Evolutionary conservation across 2,888 invertebrate genomes (phyloP).

Genomic region (Meta bourneti): DNA sequence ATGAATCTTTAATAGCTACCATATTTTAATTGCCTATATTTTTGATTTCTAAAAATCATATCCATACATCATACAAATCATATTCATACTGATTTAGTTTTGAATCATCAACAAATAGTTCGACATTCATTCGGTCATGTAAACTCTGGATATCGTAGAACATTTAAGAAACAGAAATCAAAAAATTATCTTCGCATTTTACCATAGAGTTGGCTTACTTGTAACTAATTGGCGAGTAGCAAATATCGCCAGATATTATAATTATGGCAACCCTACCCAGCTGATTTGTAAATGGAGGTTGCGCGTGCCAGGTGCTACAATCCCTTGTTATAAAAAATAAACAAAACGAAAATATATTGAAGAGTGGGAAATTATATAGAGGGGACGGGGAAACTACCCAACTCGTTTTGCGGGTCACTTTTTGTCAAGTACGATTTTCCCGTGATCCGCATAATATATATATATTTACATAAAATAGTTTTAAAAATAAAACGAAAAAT

Average conservation of each 20-base stretch:
- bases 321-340: constrained; percentile 26
- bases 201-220: not conserved
- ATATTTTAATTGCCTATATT: too few species aligned
- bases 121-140: too few species aligned
- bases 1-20: too few species aligned
- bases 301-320: constrained; percentile 63
- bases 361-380: too few species aligned
- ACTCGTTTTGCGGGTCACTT: too few species aligned
- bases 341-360: not conserved
- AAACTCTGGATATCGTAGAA: not conserved
- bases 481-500: too few species aligned
- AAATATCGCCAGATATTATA: not conserved
- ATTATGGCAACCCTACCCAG: constrained; percentile 59
- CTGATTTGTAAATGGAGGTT: constrained; percentile 16
- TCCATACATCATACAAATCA: not conserved
- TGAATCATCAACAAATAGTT: not conserved
- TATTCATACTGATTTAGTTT: not conserved
- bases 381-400: too few species aligned
- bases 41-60: not conserved
- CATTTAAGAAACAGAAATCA: not conserved
- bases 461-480: too few species aligned
- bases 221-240: not conserved
- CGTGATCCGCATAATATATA: too few species aligned
- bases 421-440: too few species aligned
- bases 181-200: not conserved